These are phyloP conservation scores for Ptychochromis oligacanthus DNA, from an alignment of 2,113 vertebrate species.

Conservation along the genomic window DNA sequence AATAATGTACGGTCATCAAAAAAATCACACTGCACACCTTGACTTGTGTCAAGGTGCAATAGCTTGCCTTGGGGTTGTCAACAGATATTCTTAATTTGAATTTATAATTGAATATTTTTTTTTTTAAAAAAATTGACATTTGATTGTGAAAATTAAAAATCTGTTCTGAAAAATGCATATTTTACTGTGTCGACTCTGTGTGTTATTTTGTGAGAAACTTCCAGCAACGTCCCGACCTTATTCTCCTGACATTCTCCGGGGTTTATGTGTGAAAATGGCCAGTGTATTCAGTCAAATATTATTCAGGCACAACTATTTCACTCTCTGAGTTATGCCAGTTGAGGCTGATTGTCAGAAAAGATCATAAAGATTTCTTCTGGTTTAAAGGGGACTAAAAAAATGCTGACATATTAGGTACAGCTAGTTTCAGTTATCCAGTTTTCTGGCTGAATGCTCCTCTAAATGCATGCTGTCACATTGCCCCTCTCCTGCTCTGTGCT, in stretches of 20 bases:
- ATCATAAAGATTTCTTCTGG: not conserved
- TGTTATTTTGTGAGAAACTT: not conserved
- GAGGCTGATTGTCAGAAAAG: not conserved
- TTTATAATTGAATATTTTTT: not conserved
- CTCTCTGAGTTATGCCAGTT: not conserved
- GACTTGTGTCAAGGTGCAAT: not conserved
- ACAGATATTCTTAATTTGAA: not conserved
- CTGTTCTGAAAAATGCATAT: too few relatives aligned
- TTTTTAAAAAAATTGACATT: not conserved
- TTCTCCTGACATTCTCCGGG: too few relatives aligned
- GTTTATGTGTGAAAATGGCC: too few relatives aligned
- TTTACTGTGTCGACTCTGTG: not conserved
- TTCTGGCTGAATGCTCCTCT: not conserved
- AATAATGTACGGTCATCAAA: not conserved
- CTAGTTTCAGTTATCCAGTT: not conserved
- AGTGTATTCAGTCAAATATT: not conserved
- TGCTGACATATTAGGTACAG: not conserved
- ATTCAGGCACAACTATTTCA: not conserved
- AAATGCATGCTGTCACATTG: not conserved
- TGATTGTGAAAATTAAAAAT: too few relatives aligned
- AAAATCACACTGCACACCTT: not conserved
- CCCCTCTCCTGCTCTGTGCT: constrained; percentile 1
- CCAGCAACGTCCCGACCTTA: not conserved
- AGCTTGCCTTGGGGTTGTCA: not conserved
- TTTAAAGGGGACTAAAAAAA: not conserved